A percentile compares a stretch with the other conserved stretches of the same genome.
Conservation (phyloP, 2,113 vertebrate genomes). For the Fregetta grallaria region DNA sequence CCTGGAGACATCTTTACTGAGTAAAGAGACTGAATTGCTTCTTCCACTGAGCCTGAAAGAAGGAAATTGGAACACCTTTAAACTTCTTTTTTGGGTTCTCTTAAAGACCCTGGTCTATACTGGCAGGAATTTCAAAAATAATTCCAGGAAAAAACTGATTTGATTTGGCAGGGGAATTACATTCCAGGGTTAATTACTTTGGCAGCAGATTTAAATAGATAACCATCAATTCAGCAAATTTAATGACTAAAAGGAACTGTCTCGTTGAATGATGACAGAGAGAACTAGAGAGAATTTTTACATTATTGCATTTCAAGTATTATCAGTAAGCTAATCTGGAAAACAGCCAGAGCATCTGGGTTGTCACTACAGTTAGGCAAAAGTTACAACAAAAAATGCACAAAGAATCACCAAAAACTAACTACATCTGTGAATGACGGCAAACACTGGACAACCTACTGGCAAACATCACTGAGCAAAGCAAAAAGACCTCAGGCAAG, state of each 20-base stretch:
- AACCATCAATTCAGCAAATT: not conserved
- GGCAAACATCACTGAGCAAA: not conserved
- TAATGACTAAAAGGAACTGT: not conserved
- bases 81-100: not conserved
- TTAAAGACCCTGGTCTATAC: not conserved
- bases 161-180: not conserved
- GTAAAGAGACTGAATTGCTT: not conserved
- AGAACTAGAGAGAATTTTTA: not conserved
- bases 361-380: not conserved
- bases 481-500: not conserved
- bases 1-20: not conserved
- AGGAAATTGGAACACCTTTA: not conserved
- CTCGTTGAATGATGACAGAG: not conserved
- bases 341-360: not conserved
- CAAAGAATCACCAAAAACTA: not conserved
- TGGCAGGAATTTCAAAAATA: not conserved
- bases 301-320: not conserved
- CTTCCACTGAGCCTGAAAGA: not conserved
- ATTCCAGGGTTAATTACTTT: conserved; percentile 34
- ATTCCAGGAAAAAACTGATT: not conserved
- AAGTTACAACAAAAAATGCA: not conserved
- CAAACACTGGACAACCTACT: not conserved
- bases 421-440: not conserved
- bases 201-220: conserved; percentile 1
- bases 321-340: not conserved